Evolutionary conservation across 2,888 invertebrate genomes (phyloP).

Genomic region (Patella ulyssiponensis): DNA sequence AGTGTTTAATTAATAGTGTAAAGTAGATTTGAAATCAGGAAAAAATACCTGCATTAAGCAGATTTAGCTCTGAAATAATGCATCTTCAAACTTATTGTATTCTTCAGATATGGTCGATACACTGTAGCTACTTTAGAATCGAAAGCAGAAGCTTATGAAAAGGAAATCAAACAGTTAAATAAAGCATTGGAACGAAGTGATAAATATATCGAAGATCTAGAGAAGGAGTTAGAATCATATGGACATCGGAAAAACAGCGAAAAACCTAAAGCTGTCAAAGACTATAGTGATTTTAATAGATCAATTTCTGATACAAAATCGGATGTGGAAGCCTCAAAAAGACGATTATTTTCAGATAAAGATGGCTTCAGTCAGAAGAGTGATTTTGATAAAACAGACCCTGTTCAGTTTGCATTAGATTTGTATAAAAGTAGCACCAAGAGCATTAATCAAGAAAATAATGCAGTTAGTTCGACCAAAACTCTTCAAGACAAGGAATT

Average conservation of each 20-base stretch:
- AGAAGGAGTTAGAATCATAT: slow-evolving; percentile 48
- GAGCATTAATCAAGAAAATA: background rate
- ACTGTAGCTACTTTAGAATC: slow-evolving; percentile 67
- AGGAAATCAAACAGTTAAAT: slow-evolving; percentile 63
- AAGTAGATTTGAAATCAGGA: no score
- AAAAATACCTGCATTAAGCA: no score
- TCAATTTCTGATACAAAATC: background rate
- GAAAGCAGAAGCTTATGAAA: slow-evolving; percentile 63
- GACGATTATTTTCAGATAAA: background rate
- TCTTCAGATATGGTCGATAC: slow-evolving; percentile 64
- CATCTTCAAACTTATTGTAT: background rate
- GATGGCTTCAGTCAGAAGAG: background rate
- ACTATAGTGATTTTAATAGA: slow-evolving; percentile 7
- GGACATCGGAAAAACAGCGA: background rate
- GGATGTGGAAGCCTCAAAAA: background rate
- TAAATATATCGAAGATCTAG: slow-evolving; percentile 64
- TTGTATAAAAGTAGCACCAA: background rate
- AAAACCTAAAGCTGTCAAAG: background rate
- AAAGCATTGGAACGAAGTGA: slow-evolving; percentile 68
- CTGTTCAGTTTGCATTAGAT: background rate
- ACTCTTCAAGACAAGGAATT: background rate
- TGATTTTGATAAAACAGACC: background rate
- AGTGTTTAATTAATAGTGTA: no score
- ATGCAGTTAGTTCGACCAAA: background rate
- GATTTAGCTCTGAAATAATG: no score